These are phyloP conservation scores for Sebastolobus alascanus DNA, from an alignment of 2,797 vertebrate species.

Conservation along the genomic window DNA sequence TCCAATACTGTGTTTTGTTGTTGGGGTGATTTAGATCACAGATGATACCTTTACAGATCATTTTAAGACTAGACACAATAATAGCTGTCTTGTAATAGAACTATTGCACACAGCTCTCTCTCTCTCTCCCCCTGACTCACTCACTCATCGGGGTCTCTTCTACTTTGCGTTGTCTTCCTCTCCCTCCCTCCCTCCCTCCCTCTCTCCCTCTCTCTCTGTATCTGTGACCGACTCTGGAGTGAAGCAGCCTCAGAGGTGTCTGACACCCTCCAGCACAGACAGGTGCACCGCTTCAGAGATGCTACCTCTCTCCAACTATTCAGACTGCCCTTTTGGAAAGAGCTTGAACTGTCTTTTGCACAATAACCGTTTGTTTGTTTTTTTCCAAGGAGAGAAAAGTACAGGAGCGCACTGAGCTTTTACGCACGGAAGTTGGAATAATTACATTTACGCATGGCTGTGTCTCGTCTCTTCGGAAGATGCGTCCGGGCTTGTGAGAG, in stretches of 20 bases:
- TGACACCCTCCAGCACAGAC: conserved; percentile 45
- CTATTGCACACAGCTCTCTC: conserved; percentile 32
- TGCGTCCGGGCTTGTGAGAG: conserved; percentile 66
- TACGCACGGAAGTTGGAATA: conserved; percentile 74
- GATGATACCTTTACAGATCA: background rate
- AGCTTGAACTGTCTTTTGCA: conserved; percentile 2
- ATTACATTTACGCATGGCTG: conserved; percentile 75
- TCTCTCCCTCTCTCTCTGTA: conserved; percentile 7
- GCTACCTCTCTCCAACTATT: conserved; percentile 32
- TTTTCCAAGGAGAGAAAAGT: conserved; percentile 1
- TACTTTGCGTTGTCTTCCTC: conserved; percentile 46
- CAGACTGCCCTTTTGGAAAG: conserved; percentile 18
- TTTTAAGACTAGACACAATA: conserved; percentile 32
- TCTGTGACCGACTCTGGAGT: conserved; percentile 37
- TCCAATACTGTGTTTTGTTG: background rate
- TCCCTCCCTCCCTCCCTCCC: conserved; percentile 17
- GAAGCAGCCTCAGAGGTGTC: conserved; percentile 55
- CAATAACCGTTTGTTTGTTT: background rate
- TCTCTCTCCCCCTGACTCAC: conserved; percentile 40
- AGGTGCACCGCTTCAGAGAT: conserved; percentile 54
- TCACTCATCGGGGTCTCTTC: conserved; percentile 36
- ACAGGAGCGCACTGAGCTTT: conserved; percentile 37
- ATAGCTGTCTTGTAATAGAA: conserved; percentile 59
- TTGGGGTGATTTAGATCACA: background rate
- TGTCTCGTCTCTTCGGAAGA: conserved; percentile 53